Evolutionary conservation across 1,140 invertebrate genomes (phyloP).

Genomic region (Tenebrio molitor): DNA sequence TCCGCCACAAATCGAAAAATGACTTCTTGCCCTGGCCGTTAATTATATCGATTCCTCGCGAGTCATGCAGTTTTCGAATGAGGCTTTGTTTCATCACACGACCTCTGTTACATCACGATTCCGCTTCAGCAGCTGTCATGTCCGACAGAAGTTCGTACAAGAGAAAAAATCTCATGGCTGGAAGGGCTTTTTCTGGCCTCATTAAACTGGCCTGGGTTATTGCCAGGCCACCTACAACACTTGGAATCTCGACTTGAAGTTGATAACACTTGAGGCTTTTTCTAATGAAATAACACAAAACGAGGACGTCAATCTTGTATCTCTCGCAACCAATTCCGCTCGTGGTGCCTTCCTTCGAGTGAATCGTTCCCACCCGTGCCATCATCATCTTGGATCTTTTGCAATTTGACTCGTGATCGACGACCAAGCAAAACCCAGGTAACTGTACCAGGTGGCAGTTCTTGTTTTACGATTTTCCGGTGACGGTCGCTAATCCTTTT

Average conservation of each 20-base stretch:
- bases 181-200: conserved; percentile 8
- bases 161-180: conserved; percentile 6
- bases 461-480: not conserved
- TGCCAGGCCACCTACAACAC: conserved; percentile 22
- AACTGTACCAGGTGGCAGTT: not conserved
- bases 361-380: too few species aligned
- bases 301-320: not conserved
- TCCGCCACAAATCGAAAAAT: conserved; percentile 3
- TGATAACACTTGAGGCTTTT: conserved; percentile 6
- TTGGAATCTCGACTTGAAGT: not conserved
- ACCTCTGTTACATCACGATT: conserved; percentile 30
- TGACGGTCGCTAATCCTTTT: not conserved
- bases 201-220: conserved; percentile 10
- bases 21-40: not conserved
- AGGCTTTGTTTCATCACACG: conserved; percentile 26
- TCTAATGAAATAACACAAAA: not conserved
- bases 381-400: too few species aligned
- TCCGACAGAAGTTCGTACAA: too few species aligned
- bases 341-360: too few species aligned
- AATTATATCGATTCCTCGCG: conserved; percentile 7
- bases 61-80: conserved; percentile 23
- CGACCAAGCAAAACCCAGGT: not conserved
- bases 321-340: too few species aligned
- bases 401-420: not conserved
- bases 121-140: conserved; percentile 9